Evolutionary conservation across 2,113 vertebrate genomes (phyloP).

Genomic region (Malurus melanocephalus): DNA sequence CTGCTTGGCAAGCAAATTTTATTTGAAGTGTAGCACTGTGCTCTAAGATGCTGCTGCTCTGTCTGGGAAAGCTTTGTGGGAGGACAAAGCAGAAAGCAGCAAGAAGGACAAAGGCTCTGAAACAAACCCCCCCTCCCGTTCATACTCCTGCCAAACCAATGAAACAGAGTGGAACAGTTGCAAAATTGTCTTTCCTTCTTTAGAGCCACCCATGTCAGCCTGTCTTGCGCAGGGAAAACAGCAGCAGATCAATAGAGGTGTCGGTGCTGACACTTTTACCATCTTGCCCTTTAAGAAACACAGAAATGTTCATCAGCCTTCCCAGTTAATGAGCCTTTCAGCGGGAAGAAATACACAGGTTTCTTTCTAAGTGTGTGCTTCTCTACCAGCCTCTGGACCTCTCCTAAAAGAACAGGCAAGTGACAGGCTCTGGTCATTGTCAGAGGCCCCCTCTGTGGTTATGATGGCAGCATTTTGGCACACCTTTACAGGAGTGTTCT

Average conservation of each 20-base stretch:
- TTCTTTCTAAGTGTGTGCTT: not conserved
- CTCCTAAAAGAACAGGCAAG: not conserved
- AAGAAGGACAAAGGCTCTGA: not conserved
- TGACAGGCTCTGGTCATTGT: not conserved
- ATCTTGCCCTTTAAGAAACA: not conserved
- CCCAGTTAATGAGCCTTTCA: not conserved
- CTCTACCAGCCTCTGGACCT: not conserved
- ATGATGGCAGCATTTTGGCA: accelerated
- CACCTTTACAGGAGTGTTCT: not conserved
- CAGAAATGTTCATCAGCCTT: not conserved
- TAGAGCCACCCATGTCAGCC: not conserved
- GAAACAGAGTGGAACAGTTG: not conserved
- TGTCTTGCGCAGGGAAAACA: not conserved
- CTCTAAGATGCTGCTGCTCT: not conserved
- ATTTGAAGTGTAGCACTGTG: not conserved
- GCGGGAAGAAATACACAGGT: not conserved
- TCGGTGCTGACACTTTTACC: not conserved
- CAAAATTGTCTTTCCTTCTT: slow-evolving; percentile 3
- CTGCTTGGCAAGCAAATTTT: slow-evolving; percentile 45
- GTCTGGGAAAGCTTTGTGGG: not conserved
- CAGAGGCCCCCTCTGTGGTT: not conserved
- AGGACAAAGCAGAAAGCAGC: not conserved
- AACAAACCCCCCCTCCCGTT: not conserved
- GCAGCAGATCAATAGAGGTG: slow-evolving; percentile 37
- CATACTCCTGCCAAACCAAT: not conserved